Evolutionary conservation across 1,140 invertebrate species (phyloP).

Genomic region (Chionoecetes opilio): DNA sequence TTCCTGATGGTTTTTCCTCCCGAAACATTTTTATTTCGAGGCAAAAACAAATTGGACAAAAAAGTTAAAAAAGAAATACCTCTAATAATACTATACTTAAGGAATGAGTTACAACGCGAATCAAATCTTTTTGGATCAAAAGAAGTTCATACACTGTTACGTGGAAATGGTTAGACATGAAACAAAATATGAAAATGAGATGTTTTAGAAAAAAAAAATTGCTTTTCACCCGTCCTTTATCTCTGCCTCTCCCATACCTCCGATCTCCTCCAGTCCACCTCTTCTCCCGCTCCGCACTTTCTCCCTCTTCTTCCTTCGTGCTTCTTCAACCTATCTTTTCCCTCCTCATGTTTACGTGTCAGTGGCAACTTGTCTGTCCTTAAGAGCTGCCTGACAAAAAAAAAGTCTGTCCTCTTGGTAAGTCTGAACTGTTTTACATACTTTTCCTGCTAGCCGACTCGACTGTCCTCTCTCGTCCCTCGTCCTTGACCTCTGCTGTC

Average conservation of each 20-base stretch:
- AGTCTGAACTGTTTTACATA: not conserved
- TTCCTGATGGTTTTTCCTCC: too few relatives aligned
- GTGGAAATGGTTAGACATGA: too few relatives aligned
- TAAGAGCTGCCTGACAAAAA: not conserved
- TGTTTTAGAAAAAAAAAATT: not conserved
- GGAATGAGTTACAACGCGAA: too few relatives aligned
- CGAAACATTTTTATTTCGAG: too few relatives aligned
- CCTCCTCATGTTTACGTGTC: slow-evolving; percentile 11
- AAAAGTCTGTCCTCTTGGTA: not conserved
- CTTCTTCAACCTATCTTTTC: slow-evolving; percentile 15
- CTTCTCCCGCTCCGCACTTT: slow-evolving; percentile 17
- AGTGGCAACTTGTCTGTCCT: not conserved
- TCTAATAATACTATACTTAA: too few relatives aligned
- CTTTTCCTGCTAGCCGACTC: not conserved
- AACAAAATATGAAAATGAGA: too few relatives aligned
- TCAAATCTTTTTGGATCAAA: too few relatives aligned
- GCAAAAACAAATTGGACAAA: too few relatives aligned
- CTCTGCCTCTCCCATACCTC: not conserved
- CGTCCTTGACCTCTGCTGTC: not conserved
- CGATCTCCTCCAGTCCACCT: not conserved
- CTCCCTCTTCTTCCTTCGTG: slow-evolving; percentile 8
- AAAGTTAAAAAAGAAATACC: too few relatives aligned
- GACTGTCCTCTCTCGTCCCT: not conserved
- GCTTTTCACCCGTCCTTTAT: not conserved
- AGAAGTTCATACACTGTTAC: too few relatives aligned